Percentiles rank a stretch among this genome's conserved stretches.
These are phyloP conservation scores for Chironomus tentans DNA, from an alignment of 2,888 invertebrate species.

Conservation along the genomic window DNA sequence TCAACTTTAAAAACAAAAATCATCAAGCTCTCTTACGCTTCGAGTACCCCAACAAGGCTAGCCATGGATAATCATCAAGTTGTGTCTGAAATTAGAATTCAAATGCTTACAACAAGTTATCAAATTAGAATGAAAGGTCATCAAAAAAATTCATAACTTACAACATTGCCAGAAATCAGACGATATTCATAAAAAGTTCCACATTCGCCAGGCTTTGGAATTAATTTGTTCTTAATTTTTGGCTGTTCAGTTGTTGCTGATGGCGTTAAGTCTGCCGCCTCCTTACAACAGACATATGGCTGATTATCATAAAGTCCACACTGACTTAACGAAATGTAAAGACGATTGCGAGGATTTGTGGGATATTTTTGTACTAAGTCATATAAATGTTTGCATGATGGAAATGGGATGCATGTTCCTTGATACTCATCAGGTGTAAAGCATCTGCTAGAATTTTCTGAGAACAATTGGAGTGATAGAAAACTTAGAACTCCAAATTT, in stretches of 20 bases:
- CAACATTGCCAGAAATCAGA: conserved; percentile 52
- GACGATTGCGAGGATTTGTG: conserved; percentile 34
- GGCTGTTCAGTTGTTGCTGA: not conserved
- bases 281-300: conserved; percentile 54
- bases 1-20: too few relatives aligned
- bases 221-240: not conserved
- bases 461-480: too few relatives aligned
- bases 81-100: conserved; percentile 39
- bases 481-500: too few relatives aligned
- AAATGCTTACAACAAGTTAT: not conserved
- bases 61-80: conserved; percentile 60
- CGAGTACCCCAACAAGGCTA: conserved; percentile 49
- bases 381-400: conserved; percentile 41
- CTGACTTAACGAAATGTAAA: conserved; percentile 48
- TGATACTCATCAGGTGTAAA: conserved; percentile 38
- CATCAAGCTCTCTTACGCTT: conserved; percentile 43
- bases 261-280: conserved; percentile 29
- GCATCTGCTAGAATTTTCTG: conserved; percentile 34
- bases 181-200: conserved; percentile 47
- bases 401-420: conserved; percentile 46
- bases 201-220: conserved; percentile 46
- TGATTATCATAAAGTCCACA: conserved; percentile 50
- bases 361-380: conserved; percentile 30
- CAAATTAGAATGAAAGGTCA: not conserved
- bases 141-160: not conserved